Percentiles rank a stretch among this genome's conserved stretches.
Evolutionary conservation across 2,797 vertebrate species (phyloP).

Genomic region (Nannoperca australis): DNA sequence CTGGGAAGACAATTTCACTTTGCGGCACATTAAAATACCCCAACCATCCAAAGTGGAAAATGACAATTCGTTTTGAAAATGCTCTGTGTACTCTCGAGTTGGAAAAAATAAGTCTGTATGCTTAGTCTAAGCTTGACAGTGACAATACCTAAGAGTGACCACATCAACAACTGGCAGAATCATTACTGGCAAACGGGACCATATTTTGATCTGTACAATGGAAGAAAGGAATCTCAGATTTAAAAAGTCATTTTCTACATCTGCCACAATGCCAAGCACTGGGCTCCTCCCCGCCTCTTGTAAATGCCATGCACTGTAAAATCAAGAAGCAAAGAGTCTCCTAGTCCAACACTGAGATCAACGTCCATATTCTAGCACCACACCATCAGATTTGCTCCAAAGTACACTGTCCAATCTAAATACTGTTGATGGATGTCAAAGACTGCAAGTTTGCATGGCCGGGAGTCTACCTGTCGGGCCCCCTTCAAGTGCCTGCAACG

Average conservation of each 20-base stretch:
- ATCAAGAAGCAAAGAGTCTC: neutral
- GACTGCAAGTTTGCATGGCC: constrained; percentile 14
- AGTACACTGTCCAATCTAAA: constrained; percentile 13
- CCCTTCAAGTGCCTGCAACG: constrained; percentile 22
- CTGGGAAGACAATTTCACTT: neutral
- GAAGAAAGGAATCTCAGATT: neutral
- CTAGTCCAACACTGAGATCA: neutral
- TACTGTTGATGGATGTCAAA: constrained; percentile 28
- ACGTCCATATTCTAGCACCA: neutral
- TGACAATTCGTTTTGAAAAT: neutral
- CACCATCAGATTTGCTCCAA: constrained; percentile 1
- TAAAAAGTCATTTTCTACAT: no score
- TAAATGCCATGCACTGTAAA: neutral
- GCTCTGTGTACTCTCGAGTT: neutral
- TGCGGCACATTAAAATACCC: neutral
- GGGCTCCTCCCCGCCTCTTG: neutral
- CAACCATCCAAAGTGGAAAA: neutral
- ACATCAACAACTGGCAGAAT: neutral
- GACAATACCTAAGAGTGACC: neutral
- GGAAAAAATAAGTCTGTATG: neutral
- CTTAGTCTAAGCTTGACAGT: neutral
- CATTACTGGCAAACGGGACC: neutral
- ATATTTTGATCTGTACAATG: neutral
- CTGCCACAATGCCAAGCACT: neutral
- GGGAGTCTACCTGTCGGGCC: constrained; percentile 18